Evolutionary conservation across 2,113 vertebrate species (phyloP).

Genomic region (Etheostoma spectabile): DNA sequence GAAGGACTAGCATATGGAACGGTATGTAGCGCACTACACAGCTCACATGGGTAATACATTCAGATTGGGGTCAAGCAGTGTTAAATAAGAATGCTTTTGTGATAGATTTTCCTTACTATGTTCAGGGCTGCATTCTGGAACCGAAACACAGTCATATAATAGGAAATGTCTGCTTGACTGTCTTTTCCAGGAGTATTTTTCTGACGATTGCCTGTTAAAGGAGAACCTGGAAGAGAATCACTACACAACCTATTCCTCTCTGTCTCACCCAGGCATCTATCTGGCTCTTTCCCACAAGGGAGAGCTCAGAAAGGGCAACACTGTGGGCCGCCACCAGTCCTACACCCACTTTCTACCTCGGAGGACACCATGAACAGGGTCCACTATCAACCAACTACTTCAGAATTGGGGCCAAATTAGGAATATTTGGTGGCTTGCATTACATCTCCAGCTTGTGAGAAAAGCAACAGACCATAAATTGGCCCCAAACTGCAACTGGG

Average conservation of each 20-base stretch:
- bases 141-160: background rate
- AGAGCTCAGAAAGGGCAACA: constrained; percentile 65
- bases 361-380: constrained; percentile 1
- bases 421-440: background rate
- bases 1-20: constrained; percentile 67
- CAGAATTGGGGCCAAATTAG: background rate
- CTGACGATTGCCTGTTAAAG: constrained; percentile 77
- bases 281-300: constrained; percentile 79
- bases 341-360: constrained; percentile 80
- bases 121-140: background rate
- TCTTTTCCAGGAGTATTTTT: constrained; percentile 71
- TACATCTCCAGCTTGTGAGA: background rate
- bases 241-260: constrained; percentile 82
- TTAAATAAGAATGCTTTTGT: background rate
- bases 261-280: constrained; percentile 63
- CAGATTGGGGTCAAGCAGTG: no score
- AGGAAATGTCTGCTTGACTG: background rate
- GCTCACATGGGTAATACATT: background rate
- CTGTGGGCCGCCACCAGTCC: constrained; percentile 58
- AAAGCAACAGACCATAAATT: background rate
- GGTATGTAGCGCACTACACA: constrained; percentile 49
- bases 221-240: constrained; percentile 81
- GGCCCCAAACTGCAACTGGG: background rate
- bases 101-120: background rate
- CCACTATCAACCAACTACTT: background rate